These are phyloP conservation scores for Ambastaia sidthimunki DNA, from an alignment of 2,797 vertebrate genomes.

Conservation along the genomic window DNA sequence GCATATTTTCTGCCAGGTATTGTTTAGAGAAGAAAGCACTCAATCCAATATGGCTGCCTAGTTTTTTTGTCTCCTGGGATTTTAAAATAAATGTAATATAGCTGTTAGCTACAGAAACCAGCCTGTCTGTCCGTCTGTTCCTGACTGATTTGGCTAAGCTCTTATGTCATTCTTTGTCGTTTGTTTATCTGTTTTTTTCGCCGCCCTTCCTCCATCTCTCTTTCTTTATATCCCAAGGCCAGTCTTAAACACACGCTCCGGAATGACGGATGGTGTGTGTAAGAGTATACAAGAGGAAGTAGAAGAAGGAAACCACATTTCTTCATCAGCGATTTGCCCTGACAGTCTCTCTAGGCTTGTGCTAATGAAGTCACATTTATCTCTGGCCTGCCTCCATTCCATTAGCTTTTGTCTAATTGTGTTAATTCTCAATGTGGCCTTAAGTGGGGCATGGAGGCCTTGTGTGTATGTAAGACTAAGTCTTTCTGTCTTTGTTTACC, in stretches of 20 bases:
- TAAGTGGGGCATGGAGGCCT: conserved; percentile 48
- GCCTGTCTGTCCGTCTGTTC: conserved; percentile 17
- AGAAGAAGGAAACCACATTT: conserved; percentile 57
- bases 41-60: conserved; percentile 39
- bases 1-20: conserved; percentile 55
- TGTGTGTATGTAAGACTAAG: conserved; percentile 31
- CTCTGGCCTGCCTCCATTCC: conserved; percentile 72
- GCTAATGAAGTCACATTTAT: conserved; percentile 80
- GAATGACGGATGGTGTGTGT: conserved; percentile 47
- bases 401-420: conserved; percentile 71
- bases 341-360: conserved; percentile 67
- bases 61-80: conserved; percentile 25
- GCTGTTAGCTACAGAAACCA: conserved; percentile 35
- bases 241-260: conserved; percentile 48
- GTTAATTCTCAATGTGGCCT: conserved; percentile 58
- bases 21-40: conserved; percentile 62
- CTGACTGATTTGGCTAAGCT: neutral
- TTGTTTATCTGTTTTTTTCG: neutral
- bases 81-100: conserved; percentile 15
- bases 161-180: conserved; percentile 23
- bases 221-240: conserved; percentile 44
- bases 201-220: conserved; percentile 3
- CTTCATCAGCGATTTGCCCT: conserved; percentile 56
- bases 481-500: conserved; percentile 36
- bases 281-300: conserved; percentile 52